Percentiles rank a stretch among this genome's conserved stretches.
These are phyloP conservation scores for Antheraea mylitta DNA, from an alignment of 1,140 invertebrate genomes.

Conservation along the genomic window DNA sequence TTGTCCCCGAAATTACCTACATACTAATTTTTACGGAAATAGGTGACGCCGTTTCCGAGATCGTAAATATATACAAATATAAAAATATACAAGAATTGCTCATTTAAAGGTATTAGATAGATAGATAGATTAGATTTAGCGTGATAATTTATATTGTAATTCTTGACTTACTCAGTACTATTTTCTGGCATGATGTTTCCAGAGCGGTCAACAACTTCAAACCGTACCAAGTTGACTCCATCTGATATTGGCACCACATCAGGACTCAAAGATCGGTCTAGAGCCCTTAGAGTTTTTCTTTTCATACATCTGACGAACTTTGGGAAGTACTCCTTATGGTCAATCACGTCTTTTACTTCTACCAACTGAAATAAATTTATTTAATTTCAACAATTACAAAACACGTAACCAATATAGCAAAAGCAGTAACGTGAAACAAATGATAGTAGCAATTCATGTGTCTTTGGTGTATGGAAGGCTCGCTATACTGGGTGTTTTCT, in stretches of 20 bases:
- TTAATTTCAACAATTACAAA: not conserved
- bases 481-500: too few relatives aligned
- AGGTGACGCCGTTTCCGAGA: too few relatives aligned
- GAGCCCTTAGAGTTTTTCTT: constrained; percentile 62
- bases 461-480: too few relatives aligned
- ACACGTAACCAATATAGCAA: too few relatives aligned
- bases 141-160: not conserved
- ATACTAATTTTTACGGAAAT: too few relatives aligned
- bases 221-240: constrained; percentile 71
- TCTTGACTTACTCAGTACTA: constrained; percentile 28
- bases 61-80: too few relatives aligned
- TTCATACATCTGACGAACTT: constrained; percentile 71
- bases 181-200: constrained; percentile 60
- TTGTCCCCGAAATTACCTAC: too few relatives aligned
- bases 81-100: too few relatives aligned
- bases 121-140: too few relatives aligned
- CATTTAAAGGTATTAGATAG: too few relatives aligned
- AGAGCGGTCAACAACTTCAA: constrained; percentile 59
- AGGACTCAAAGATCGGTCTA: constrained; percentile 64
- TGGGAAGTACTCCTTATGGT: constrained; percentile 67
- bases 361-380: constrained; percentile 40
- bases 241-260: constrained; percentile 69
- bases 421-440: too few relatives aligned
- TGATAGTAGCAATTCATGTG: too few relatives aligned
- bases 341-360: constrained; percentile 59